Evolutionary conservation across 1,140 invertebrate genomes (phyloP).

Genomic region (Ceratitis capitata): DNA sequence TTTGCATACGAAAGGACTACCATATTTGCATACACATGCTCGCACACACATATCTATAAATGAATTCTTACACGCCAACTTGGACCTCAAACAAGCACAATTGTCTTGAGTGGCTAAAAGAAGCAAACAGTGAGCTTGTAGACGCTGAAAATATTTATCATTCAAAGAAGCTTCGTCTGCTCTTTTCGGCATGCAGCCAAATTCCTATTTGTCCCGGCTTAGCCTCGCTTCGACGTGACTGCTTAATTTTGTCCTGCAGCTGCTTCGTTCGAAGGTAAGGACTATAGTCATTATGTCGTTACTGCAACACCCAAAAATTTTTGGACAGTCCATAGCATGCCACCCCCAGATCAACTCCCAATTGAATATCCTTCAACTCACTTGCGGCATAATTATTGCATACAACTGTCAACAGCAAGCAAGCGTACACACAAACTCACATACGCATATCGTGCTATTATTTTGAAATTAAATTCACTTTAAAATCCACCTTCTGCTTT

Average conservation of each 20-base stretch:
- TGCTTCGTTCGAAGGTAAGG: not conserved
- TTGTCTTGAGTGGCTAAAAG: not conserved
- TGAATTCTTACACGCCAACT: not conserved
- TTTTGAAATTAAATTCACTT: not conserved
- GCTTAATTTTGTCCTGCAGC: not conserved
- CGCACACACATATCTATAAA: not conserved
- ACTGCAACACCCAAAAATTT: not conserved
- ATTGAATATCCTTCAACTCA: not conserved
- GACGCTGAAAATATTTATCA: not conserved
- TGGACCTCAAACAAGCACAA: not conserved
- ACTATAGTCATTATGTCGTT: not conserved
- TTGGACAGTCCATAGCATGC: not conserved
- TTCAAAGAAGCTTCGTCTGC: no score
- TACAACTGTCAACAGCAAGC: not conserved
- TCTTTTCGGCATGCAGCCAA: not conserved
- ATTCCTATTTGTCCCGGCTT: not conserved
- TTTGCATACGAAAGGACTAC: not conserved
- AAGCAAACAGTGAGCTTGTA: not conserved
- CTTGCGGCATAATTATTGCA: conserved; percentile 27
- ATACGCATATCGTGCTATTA: not conserved
- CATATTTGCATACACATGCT: not conserved
- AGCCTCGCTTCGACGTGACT: not conserved
- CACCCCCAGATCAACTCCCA: not conserved
- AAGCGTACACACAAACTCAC: not conserved
- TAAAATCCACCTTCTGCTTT: conserved; percentile 16